Conservation (phyloP, 2,888 invertebrate species). For the Machimus rusticus region DNA sequence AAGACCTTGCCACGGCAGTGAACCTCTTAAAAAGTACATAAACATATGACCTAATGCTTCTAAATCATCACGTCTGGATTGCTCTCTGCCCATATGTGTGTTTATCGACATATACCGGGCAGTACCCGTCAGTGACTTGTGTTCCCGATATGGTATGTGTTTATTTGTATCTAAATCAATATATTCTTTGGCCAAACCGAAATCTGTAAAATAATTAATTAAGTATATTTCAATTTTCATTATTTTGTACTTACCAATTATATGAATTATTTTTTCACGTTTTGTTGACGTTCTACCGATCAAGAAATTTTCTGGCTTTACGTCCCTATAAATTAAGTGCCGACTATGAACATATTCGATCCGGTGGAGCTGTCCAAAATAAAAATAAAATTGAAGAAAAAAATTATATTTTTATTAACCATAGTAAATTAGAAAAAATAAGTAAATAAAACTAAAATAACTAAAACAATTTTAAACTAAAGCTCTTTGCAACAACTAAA, state of each 20-base stretch:
- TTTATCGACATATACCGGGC: constrained; percentile 99
- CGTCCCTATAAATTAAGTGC: constrained; percentile 98
- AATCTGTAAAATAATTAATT: constrained; percentile 71
- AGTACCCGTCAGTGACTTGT: constrained; percentile 99
- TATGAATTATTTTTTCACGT: constrained; percentile 98
- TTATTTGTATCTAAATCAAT: constrained; percentile 99
- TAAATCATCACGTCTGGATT: constrained; percentile 98
- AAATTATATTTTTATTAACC: background rate
- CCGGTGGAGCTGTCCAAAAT: constrained; percentile 81
- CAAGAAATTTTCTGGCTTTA: constrained; percentile 99
- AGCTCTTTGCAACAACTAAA: background rate
- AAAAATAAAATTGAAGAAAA: background rate
- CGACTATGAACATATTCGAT: constrained; percentile 99
- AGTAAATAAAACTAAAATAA: background rate
- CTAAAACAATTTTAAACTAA: no score
- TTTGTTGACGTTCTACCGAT: constrained; percentile 97
- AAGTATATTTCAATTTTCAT: background rate
- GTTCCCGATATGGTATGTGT: constrained; percentile 99
- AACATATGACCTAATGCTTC: constrained; percentile 99
- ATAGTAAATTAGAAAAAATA: background rate
- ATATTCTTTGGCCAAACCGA: constrained; percentile 99
- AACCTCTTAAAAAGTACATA: constrained; percentile 99
- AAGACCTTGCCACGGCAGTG: constrained; percentile 99
- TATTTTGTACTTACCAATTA: constrained; percentile 77
- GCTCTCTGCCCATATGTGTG: constrained; percentile 99